Evolutionary conservation across 2,113 vertebrate genomes (phyloP).

Genomic region (Scytalopus superciliaris): DNA sequence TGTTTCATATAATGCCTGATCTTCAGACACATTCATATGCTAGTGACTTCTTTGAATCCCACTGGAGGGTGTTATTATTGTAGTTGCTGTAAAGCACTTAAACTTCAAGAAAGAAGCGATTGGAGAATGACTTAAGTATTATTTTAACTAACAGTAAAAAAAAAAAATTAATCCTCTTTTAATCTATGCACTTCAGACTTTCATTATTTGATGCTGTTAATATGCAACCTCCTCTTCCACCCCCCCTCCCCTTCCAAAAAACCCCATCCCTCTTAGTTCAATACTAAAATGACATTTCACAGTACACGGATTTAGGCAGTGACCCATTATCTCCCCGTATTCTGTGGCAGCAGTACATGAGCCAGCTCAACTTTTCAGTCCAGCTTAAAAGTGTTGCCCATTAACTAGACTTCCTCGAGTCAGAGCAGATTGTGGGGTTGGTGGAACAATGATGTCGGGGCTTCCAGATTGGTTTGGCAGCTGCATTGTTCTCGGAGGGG

Average conservation of each 20-base stretch:
- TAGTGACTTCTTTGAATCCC: constrained; percentile 3
- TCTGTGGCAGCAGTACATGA: constrained; percentile 62
- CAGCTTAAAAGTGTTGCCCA: constrained; percentile 77
- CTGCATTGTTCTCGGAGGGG: constrained; percentile 87
- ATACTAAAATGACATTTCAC: constrained; percentile 69
- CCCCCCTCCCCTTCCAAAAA: neutral
- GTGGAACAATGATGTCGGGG: constrained; percentile 87
- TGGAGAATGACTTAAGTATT: constrained; percentile 27
- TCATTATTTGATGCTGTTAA: constrained; percentile 5
- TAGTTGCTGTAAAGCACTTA: constrained; percentile 24
- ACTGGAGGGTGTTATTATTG: neutral
- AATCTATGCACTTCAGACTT: neutral
- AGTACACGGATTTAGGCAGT: constrained; percentile 66
- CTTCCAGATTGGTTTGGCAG: constrained; percentile 93
- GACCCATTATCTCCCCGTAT: constrained; percentile 69
- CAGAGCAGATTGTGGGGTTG: constrained; percentile 81
- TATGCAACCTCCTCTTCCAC: neutral
- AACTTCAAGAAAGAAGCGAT: neutral
- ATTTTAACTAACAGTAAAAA: constrained; percentile 4
- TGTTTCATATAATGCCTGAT: neutral
- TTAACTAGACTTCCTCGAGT: constrained; percentile 82
- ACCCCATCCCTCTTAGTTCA: neutral
- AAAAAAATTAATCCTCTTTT: neutral
- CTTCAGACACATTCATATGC: neutral
- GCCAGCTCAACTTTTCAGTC: constrained; percentile 73